Evolutionary conservation across 2,888 invertebrate genomes (phyloP), one percentile per base, ranked within the genome.

Genomic region (Drosophila ezoana): DNA sequence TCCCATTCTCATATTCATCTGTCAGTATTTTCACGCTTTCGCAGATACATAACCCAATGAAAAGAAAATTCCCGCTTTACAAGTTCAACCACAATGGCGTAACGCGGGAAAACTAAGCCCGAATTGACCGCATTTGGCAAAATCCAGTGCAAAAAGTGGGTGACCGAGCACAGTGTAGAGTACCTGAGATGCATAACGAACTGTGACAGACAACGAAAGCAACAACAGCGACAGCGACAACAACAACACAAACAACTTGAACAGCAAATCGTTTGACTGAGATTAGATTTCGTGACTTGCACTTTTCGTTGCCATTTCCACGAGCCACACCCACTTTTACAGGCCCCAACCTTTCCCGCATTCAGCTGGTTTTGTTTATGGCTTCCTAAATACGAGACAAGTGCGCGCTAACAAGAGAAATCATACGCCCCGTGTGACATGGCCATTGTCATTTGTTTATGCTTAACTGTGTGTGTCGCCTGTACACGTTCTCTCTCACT

Each of bases 361-460:
- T 49, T 8, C 54, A 33, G 61, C 20, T 56, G 45, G 33, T 32
- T 41, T 73, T 70, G 70, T 70, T 70, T 74, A 74, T 70, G 75
- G 71, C 76, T 75, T 75, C 66, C 76, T 65, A 75, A 86, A 86
- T 77, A 60, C 63, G 64, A 81, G 67, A 78, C 76, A 85, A 85
- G 67, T 73, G 75, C 67, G 56, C 47, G 68, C 68, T 64, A 73
- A 79, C 75, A 77, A 60, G 65, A 79, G 70, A 77, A 84, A 83
- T 86, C 87, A 84, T 77, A 77, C 84, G 84, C 84, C 87, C 84
- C 73, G 70, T 75, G 71, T 79, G 86, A 69, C 86, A 69, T 65
- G 69, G 66, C 62, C 68, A 63, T 65, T 75, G 75, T 62, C 54
- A 74, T 79, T 78, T 82, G 72, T 73, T 64, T 80, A 54, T 73